Evolutionary conservation across 92 coral and sea anemone species (phyloP), one percentile per base, ranked within the genome.

Genomic region (Palythoa grandis): DNA sequence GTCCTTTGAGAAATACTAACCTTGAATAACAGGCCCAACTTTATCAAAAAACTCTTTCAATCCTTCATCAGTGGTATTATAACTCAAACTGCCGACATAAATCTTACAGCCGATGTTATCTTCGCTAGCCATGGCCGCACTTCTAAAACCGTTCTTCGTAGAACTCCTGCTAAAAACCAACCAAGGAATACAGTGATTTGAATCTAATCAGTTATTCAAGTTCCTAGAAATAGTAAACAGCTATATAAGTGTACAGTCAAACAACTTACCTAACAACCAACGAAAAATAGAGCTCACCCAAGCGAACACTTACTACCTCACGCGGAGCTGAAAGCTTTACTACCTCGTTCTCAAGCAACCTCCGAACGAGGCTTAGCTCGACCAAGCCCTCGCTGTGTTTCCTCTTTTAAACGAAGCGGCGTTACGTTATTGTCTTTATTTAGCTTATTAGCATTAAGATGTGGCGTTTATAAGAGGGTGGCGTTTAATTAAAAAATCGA

Each of bases 21-120:
- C 83, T 15, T 78, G 12, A 11, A 29, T 14, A 14, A 78, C 83
- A 8, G 56, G 72, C 12, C 83, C 83, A 7, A 58, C 72, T 39
- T 58, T n/a, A 17, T 78, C 83, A 43, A 78, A 78, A 60, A 58
- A 78, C 14, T 61, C 71, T 65, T 29, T 57, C 72, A 78, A 38
- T 2, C 53, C 17, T 5, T 78, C 56, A 11, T 58, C n/a, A 10
- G 19, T 61, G 35, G 83, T 78, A 11, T 61, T 60, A 1, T 78
- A 78, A 61, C 71, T 78, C 83, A 78, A 78, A 43, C 83, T 78
- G 8, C 83, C 83, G 29, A 78, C 83, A 61, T 78, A 78, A 39
- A 78, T 60, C 67, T 61, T 78, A 17, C 71, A 78, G 20, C 23
- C 40, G 15, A 66, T 37, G n/a, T 69, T 37, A 43, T 69, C 74